Conservation (phyloP, 2,113 vertebrate genomes). For the Miniopterus natalensis region DNA sequence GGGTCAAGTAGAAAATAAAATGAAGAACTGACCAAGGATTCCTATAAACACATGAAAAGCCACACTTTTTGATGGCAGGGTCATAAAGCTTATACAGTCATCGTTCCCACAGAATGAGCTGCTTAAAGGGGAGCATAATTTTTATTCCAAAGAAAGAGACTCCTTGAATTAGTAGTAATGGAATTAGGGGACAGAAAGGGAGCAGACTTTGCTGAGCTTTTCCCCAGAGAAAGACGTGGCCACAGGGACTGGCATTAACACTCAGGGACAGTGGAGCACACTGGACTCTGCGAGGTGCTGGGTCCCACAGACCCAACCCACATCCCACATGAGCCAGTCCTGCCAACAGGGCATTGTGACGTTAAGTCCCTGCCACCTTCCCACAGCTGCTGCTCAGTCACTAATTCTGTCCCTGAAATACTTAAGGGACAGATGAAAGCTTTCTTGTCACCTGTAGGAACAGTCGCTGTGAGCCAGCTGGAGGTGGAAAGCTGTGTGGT, state of each 20-base stretch:
- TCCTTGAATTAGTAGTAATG: neutral
- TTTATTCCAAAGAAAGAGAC: neutral
- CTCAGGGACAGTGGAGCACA: neutral
- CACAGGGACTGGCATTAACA: neutral
- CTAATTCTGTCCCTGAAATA: neutral
- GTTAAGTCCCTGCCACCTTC: neutral
- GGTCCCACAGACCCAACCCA: neutral
- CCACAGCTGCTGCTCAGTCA: neutral
- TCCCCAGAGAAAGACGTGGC: neutral
- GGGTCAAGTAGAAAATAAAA: neutral
- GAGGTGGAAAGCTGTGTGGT: rapidly evolving
- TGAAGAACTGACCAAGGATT: neutral
- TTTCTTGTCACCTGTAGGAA: neutral
- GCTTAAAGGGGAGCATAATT: neutral
- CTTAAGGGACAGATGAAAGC: neutral
- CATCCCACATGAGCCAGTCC: neutral
- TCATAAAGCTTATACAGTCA: neutral
- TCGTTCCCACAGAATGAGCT: neutral
- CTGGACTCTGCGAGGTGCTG: rapidly evolving
- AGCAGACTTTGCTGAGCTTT: neutral
- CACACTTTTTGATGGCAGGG: neutral
- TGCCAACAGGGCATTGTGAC: neutral
- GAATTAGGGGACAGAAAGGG: neutral
- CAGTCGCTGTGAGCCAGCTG: rapidly evolving
- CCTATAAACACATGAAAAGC: neutral